A percentile compares a stretch with the other conserved stretches of the same genome.
phyloP scores from a whole-genome alignment of 2,888 invertebrate species.

The Eupithecia insigniata region DNA sequence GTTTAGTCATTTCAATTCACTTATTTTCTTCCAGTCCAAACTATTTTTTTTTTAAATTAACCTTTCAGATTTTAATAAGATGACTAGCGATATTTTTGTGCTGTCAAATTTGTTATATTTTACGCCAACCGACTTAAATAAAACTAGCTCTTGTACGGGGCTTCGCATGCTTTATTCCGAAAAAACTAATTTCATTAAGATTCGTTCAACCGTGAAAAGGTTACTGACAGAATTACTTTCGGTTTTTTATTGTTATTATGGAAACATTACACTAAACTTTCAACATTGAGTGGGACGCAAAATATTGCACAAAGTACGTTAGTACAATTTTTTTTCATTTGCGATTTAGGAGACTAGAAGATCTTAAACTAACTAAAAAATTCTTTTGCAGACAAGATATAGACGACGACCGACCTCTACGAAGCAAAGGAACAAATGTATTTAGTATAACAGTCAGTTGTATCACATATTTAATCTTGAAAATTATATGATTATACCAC shows the following conservation, averaged over 20 bases:
- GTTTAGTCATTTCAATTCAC: neutral
- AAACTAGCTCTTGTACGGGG: neutral
- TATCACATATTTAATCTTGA: conserved; percentile 7
- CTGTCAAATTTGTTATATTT: neutral
- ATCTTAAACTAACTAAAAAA: neutral
- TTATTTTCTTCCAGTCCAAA: neutral
- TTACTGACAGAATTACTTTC: neutral
- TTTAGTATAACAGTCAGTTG: neutral
- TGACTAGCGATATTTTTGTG: neutral
- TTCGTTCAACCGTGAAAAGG: too few relatives aligned
- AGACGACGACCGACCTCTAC: neutral
- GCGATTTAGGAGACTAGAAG: neutral
- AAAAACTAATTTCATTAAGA: too few relatives aligned
- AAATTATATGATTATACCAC: conserved; percentile 10
- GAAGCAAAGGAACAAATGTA: neutral
- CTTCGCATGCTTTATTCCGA: neutral
- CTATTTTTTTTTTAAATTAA: too few relatives aligned
- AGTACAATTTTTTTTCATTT: neutral
- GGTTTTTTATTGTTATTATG: neutral
- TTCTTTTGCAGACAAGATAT: neutral
- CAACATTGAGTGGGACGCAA: neutral
- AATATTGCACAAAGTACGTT: neutral
- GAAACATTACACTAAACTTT: neutral
- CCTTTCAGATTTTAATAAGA: too few relatives aligned
- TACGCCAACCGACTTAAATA: too few relatives aligned